phyloP scores from a whole-genome alignment of 2,113 vertebrate genomes.

The Rhinopithecus roxellana region DNA sequence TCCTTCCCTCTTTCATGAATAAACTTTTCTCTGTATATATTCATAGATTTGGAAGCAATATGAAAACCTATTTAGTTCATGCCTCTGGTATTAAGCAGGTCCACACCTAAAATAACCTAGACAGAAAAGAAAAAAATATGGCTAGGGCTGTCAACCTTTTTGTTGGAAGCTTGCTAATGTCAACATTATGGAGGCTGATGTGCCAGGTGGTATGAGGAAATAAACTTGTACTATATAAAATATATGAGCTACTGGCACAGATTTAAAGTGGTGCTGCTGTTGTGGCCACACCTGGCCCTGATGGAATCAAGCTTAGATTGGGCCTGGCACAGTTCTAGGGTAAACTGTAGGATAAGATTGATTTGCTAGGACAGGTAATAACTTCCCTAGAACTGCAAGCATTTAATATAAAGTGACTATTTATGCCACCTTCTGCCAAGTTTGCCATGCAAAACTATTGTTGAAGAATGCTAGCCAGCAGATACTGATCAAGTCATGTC shows the following conservation, averaged over 20 bases:
- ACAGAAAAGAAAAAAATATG: too few species aligned
- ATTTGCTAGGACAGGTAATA: not conserved
- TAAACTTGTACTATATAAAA: not conserved
- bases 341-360: not conserved
- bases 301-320: not conserved
- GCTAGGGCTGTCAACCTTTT: not conserved
- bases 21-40: not conserved
- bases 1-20: not conserved
- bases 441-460: not conserved
- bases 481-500: not conserved
- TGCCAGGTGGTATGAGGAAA: slow-evolving; percentile 23
- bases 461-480: not conserved
- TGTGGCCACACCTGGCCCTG: not conserved
- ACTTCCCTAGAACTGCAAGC: not conserved
- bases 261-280: not conserved
- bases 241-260: not conserved
- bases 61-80: not conserved
- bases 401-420: not conserved
- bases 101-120: too few species aligned
- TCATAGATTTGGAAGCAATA: not conserved
- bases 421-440: not conserved
- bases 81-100: not conserved
- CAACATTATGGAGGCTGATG: not conserved
- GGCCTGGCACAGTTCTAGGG: not conserved
- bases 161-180: slow-evolving; percentile 48